Percentiles rank a stretch among this genome's conserved stretches.
phyloP scores from a whole-genome alignment of 1,140 invertebrate genomes.

The Lysiphlebus fabarum region DNA sequence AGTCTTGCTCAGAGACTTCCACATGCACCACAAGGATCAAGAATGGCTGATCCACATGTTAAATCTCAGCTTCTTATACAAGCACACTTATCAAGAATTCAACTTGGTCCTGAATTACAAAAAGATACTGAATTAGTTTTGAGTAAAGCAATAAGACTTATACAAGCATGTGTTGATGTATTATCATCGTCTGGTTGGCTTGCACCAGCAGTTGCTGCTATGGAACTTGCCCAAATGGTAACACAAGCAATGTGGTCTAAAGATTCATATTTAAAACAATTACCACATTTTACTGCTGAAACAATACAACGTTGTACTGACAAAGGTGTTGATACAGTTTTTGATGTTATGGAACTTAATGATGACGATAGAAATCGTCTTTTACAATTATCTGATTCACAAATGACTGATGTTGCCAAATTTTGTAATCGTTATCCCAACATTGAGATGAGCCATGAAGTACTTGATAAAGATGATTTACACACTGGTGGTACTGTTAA shows the following conservation, averaged over 20 bases:
- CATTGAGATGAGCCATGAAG: constrained; percentile 94
- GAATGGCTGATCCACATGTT: constrained; percentile 94
- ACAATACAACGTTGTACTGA: constrained; percentile 89
- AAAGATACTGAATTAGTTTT: constrained; percentile 93
- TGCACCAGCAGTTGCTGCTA: constrained; percentile 94
- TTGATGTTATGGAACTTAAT: constrained; percentile 98
- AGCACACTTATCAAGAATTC: constrained; percentile 91
- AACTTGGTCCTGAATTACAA: constrained; percentile 92
- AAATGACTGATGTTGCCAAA: constrained; percentile 95
- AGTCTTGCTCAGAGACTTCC: constrained; percentile 75
- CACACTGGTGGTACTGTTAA: constrained; percentile 79
- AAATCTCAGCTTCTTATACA: constrained; percentile 96
- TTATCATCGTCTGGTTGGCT: constrained; percentile 97
- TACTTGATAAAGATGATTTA: constrained; percentile 78
- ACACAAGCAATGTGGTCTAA: constrained; percentile 99
- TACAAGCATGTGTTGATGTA: constrained; percentile 99
- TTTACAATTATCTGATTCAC: constrained; percentile 75
- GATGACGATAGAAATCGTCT: constrained; percentile 87
- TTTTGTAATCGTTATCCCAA: constrained; percentile 99
- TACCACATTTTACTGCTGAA: constrained; percentile 91
- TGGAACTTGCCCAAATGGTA: constrained; percentile 99
- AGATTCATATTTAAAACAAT: constrained; percentile 94
- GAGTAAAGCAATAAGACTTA: constrained; percentile 82
- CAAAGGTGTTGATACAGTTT: constrained; percentile 91
- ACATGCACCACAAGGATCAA: constrained; percentile 64